Percentiles rank a stretch among this genome's conserved stretches.
These are phyloP conservation scores for Hoplodrina ambigua DNA, from an alignment of 2,888 invertebrate species.

Conservation along the genomic window DNA sequence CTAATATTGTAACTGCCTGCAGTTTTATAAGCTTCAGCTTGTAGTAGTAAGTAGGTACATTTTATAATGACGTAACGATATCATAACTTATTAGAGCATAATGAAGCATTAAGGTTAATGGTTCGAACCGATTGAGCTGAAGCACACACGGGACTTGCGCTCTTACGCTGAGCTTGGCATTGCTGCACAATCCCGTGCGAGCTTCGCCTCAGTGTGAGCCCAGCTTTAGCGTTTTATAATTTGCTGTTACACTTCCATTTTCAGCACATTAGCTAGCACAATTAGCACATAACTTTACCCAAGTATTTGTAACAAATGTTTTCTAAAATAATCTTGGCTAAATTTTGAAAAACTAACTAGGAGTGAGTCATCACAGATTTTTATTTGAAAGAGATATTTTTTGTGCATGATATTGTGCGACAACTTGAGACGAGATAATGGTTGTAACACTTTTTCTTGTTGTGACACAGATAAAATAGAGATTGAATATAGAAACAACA, in stretches of 20 bases:
- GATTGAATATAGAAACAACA: conserved; percentile 57
- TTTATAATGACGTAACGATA: neutral
- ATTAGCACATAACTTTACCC: conserved; percentile 33
- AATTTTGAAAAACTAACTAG: conserved; percentile 33
- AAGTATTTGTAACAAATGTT: conserved; percentile 23
- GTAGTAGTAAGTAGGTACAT: neutral
- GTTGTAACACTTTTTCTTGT: conserved; percentile 30
- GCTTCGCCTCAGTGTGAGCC: neutral
- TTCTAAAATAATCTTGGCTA: conserved; percentile 18
- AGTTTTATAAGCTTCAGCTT: neutral
- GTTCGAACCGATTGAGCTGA: neutral
- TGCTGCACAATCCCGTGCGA: too few relatives aligned
- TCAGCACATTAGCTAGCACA: conserved; percentile 13
- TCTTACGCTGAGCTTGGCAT: too few relatives aligned
- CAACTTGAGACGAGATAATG: conserved; percentile 35
- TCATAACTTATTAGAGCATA: neutral
- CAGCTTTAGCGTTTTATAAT: neutral
- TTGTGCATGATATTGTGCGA: conserved; percentile 63
- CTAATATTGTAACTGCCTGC: conserved; percentile 9
- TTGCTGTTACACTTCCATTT: conserved; percentile 8
- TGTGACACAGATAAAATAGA: conserved; percentile 54
- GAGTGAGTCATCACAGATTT: conserved; percentile 41
- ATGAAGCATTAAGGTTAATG: neutral
- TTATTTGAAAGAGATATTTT: conserved; percentile 32
- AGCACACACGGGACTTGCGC: too few relatives aligned